A percentile compares a stretch with the other conserved stretches of the same genome.
Conservation (phyloP, 2,888 invertebrate genomes). For the Erebia palarica region DNA sequence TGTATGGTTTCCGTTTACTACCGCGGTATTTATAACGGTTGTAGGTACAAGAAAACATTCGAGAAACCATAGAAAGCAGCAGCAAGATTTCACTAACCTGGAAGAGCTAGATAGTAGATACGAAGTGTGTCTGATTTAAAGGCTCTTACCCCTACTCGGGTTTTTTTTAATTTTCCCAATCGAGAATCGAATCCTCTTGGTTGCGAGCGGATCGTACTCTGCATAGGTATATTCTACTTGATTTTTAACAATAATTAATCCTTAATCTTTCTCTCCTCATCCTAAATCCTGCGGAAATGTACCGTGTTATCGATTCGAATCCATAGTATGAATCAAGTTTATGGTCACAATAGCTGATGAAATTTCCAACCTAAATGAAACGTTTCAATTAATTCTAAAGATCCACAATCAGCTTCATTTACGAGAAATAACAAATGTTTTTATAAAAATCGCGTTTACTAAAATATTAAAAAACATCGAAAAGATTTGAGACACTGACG, state of each 20-base stretch:
- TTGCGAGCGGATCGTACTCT: background rate
- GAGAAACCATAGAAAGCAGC: conserved; percentile 7
- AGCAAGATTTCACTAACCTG: background rate
- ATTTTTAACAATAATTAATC: background rate
- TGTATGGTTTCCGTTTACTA: conserved; percentile 7
- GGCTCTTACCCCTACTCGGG: background rate
- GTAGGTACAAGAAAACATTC: conserved; percentile 4
- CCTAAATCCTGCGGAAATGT: background rate
- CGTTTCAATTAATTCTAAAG: background rate
- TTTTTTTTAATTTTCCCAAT: background rate
- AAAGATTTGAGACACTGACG: conserved; percentile 39
- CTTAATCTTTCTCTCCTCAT: background rate
- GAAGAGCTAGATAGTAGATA: background rate
- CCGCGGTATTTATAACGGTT: conserved; percentile 12
- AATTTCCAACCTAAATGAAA: background rate
- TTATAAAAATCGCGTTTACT: conserved; percentile 26
- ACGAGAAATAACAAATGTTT: conserved; percentile 10
- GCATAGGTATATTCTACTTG: background rate
- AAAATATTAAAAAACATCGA: conserved; percentile 35
- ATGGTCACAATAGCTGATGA: background rate
- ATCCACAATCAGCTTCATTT: conserved; percentile 26
- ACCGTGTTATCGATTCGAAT: background rate
- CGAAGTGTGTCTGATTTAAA: background rate
- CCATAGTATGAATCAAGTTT: background rate
- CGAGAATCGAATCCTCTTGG: background rate